Conservation (phyloP, 2,113 vertebrate species). For the Bolborhynchus lineola region DNA sequence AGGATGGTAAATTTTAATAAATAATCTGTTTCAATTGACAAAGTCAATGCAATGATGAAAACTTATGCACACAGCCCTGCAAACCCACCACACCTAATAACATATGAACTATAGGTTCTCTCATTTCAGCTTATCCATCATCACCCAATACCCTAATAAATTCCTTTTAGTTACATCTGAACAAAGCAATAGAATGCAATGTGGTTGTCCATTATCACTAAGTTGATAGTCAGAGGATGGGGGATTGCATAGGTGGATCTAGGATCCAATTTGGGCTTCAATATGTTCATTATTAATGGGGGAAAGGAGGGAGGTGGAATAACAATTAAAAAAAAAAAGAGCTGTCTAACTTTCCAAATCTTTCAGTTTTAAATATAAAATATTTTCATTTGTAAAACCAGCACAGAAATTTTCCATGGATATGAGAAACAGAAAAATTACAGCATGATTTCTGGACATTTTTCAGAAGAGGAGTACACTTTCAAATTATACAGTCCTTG, state of each 20-base stretch:
- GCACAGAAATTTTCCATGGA: neutral
- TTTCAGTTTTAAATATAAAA: neutral
- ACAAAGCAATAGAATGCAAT: neutral
- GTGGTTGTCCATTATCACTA: neutral
- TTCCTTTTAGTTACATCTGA: neutral
- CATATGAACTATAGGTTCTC: neutral
- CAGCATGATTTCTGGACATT: neutral
- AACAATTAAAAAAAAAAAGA: neutral
- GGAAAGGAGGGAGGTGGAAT: rapidly evolving
- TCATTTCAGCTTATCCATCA: neutral
- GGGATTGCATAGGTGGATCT: neutral
- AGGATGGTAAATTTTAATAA: neutral
- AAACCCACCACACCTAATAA: neutral
- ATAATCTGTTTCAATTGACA: neutral
- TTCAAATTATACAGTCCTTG: neutral
- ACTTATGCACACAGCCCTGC: neutral
- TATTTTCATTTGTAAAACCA: neutral
- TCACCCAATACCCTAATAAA: neutral
- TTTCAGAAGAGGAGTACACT: neutral
- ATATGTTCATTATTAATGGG: neutral
- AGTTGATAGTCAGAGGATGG: neutral
- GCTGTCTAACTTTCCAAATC: neutral
- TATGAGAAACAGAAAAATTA: neutral
- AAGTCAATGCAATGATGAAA: neutral
- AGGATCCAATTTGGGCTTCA: neutral